These are phyloP conservation scores for Petrocephalus sullivani DNA, from an alignment of 2,797 vertebrate genomes.

Conservation along the genomic window DNA sequence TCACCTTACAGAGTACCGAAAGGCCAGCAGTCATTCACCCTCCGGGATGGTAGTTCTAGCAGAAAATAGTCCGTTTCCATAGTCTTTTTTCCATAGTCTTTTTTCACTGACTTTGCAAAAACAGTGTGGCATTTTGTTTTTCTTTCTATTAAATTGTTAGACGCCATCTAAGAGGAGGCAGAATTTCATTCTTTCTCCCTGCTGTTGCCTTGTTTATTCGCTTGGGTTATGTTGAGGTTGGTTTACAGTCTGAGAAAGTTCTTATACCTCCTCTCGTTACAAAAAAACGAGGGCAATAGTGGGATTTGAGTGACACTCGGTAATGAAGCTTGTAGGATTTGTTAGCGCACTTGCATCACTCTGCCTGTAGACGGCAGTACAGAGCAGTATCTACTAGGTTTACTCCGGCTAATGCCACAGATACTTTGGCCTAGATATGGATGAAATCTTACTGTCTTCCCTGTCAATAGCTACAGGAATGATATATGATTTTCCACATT, in stretches of 20 bases:
- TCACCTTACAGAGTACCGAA: background rate
- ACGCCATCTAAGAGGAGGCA: background rate
- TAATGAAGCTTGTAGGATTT: background rate
- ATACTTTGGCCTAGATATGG: background rate
- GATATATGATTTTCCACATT: background rate
- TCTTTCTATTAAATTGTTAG: background rate
- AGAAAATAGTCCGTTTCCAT: background rate
- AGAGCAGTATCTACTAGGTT: background rate
- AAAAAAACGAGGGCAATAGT: background rate
- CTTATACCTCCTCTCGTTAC: background rate
- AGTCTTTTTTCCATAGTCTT: background rate
- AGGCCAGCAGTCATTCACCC: background rate
- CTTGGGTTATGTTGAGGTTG: background rate
- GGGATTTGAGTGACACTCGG: background rate
- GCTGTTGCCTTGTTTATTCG: slow-evolving; percentile 13
- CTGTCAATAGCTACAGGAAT: background rate
- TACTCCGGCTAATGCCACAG: background rate
- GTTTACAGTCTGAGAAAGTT: background rate
- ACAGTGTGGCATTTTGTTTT: slow-evolving; percentile 14
- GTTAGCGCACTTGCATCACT: background rate
- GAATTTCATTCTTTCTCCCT: slow-evolving; percentile 18
- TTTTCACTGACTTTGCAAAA: background rate
- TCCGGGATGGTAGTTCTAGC: background rate
- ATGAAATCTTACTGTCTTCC: background rate
- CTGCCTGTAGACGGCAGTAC: background rate